Percentiles rank a stretch among this genome's conserved stretches.
Conservation (phyloP, 1,140 invertebrate genomes). For the Bradysia coprophila region DNA sequence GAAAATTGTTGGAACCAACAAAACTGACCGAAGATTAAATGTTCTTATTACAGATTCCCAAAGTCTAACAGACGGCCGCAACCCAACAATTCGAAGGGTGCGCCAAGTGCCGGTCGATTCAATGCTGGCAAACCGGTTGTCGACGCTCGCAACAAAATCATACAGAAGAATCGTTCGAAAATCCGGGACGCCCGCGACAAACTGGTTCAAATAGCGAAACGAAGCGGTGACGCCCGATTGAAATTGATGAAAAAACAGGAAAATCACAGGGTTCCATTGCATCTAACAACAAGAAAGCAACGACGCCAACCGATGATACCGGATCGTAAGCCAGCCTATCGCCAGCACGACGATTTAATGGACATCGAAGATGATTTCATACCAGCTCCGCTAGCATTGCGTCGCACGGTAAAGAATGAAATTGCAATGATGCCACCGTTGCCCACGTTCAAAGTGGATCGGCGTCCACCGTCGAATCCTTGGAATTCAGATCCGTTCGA, state of each 20-base stretch:
- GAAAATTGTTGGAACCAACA: no score
- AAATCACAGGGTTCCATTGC: not conserved
- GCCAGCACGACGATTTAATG: conserved; percentile 12
- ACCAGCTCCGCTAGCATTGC: conserved; percentile 4
- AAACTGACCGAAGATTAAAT: no score
- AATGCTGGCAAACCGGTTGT: conserved; percentile 7
- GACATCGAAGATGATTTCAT: conserved; percentile 13
- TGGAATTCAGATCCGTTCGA: conserved; percentile 13
- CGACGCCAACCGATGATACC: conserved; percentile 16
- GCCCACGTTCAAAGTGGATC: not conserved
- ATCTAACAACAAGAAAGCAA: not conserved
- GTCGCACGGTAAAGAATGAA: conserved; percentile 8
- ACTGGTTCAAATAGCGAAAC: conserved; percentile 40
- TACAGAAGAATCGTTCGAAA: conserved; percentile 42
- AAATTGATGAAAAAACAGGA: conserved; percentile 22
- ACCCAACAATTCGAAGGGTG: no score
- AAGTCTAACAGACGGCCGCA: no score
- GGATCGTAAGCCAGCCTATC: conserved; percentile 21
- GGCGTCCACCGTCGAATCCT: not conserved
- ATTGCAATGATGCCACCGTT: conserved; percentile 3
- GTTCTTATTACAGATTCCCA: no score
- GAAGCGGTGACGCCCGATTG: conserved; percentile 38
- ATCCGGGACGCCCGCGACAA: conserved; percentile 48
- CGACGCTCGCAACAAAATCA: conserved; percentile 49
- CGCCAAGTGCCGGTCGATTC: no score